Conservation (phyloP, 2,888 invertebrate species). For the Empis stercorea region DNA sequence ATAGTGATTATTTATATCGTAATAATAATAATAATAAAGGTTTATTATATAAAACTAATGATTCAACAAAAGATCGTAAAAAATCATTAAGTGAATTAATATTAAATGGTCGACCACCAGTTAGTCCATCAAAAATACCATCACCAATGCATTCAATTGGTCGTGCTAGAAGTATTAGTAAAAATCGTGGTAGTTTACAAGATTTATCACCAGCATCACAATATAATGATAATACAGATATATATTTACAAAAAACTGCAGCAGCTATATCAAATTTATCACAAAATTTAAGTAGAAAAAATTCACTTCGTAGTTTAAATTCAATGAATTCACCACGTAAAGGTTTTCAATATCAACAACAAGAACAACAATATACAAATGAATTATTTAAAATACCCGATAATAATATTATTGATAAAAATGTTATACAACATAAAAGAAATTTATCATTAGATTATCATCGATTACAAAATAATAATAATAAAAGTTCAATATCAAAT, state of each 20-base stretch:
- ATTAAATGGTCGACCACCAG: slow-evolving; percentile 24
- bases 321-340: slow-evolving; percentile 19
- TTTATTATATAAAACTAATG: neutral
- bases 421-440: slow-evolving; percentile 13
- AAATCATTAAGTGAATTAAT: neutral
- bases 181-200: slow-evolving; percentile 30
- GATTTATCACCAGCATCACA: slow-evolving; percentile 19
- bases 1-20: neutral
- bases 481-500: slow-evolving; percentile 29
- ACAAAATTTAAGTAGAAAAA: slow-evolving; percentile 30
- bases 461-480: slow-evolving; percentile 2
- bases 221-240: slow-evolving; percentile 38
- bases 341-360: neutral
- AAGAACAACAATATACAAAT: too few relatives aligned
- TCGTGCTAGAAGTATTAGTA: slow-evolving; percentile 35
- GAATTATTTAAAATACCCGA: slow-evolving; percentile 12
- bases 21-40: neutral
- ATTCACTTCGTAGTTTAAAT: slow-evolving; percentile 31
- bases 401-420: too few relatives aligned
- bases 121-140: slow-evolving; percentile 59
- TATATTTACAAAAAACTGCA: slow-evolving; percentile 43
- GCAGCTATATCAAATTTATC: slow-evolving; percentile 29
- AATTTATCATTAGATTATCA: slow-evolving; percentile 17
- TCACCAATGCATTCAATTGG: slow-evolving; percentile 59
- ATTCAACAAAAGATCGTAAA: neutral